Base-by-base conservation (phyloP, 2,113 vertebrate species). In the Brevimyrus niger region DNA sequence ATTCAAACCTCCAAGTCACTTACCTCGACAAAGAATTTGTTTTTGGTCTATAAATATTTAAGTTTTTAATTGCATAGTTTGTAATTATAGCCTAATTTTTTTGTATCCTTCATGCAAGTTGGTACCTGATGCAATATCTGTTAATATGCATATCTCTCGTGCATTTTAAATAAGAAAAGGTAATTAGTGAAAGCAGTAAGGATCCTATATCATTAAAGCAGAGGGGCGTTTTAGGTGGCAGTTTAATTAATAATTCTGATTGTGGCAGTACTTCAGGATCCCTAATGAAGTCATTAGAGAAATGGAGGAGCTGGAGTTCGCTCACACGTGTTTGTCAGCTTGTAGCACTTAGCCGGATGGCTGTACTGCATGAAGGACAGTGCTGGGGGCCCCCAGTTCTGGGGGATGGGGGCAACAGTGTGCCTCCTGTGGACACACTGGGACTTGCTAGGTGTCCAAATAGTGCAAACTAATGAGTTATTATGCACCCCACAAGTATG, bases 191-290 rank as follows among this genome's bases (percentile, higher is more conserved):
- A 50, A 86, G 10, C 21, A 47, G 42, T 86, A 86, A 86, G 19
- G 83, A 86, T 86, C 73, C 73, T 80, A 42, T 80, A 80, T 80
- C 83, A 86, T 86, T 86, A 86, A 50, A 86, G 47, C 42, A 27
- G 10, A 6, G n/a, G 83, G 83, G 83, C 31, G 47, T 86, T 48
- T 48, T 10, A 50, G 83, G 83, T 50, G 83, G 44, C 47, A 86
- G 83, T n/a, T 48, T 50, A 86, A 48, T 86, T 86, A 86, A 86
- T 86, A 86, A 86, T 48, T 47, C n/a, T 86, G 83, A 47, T 86
- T 86, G 44, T 86, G 83, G 83, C 42, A 86, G 9, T 27, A 86
- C 46, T 84, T 46, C 47, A 50, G 10, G 44, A 27, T 50, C 10
- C 19, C 21, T 53, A 53, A 87, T 53, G 47, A 55, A 87, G 27